phyloP scores from a whole-genome alignment of 1,140 invertebrate species.

The Drosophila elegans region DNA sequence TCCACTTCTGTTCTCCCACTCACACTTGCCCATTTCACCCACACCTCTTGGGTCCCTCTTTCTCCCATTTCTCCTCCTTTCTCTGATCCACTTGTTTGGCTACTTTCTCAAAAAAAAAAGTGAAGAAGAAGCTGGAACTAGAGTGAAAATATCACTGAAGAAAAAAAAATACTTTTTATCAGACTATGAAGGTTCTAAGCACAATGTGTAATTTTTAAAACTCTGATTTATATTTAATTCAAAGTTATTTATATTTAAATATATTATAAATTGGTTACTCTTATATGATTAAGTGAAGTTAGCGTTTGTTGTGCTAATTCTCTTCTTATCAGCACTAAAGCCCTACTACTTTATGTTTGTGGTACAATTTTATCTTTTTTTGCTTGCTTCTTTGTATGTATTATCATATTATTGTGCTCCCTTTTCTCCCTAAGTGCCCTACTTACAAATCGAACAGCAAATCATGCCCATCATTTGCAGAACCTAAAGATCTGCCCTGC shows the following conservation, averaged over 20 bases:
- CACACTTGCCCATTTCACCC: conserved; percentile 28
- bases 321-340: too few species aligned
- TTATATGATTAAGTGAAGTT: too few species aligned
- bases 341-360: too few species aligned
- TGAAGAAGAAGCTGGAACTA: conserved; percentile 17
- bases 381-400: not conserved
- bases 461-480: conserved; percentile 64
- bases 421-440: not conserved
- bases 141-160: not conserved
- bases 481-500: conserved; percentile 16
- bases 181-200: too few species aligned
- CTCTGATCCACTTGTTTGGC: conserved; percentile 62
- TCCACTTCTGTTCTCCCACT: conserved; percentile 29
- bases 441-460: conserved; percentile 55
- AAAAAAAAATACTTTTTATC: not conserved
- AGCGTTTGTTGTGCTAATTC: too few species aligned
- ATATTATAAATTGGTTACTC: too few species aligned
- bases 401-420: not conserved
- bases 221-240: not conserved
- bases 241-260: not conserved
- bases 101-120: conserved; percentile 58
- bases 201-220: not conserved
- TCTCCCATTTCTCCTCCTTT: conserved; percentile 1
- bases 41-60: conserved; percentile 22
- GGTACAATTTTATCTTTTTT: too few species aligned